Evolutionary conservation across 2,113 vertebrate species (phyloP).

Genomic region (Mastomys coucha): DNA sequence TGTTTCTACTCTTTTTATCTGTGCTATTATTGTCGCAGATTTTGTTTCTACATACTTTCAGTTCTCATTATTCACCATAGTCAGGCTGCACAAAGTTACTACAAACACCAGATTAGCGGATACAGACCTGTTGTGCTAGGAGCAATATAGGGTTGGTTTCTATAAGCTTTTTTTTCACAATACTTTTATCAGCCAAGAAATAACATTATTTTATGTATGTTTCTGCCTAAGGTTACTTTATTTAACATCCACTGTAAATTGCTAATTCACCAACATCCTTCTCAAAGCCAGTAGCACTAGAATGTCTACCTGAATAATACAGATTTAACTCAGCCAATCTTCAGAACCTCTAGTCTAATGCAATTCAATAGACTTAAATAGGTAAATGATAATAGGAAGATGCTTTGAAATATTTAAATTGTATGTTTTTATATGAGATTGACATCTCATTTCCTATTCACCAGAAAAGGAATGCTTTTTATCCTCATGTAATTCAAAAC

Average conservation of each 20-base stretch:
- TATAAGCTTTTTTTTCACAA: background rate
- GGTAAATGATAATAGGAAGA: slow-evolving; percentile 24
- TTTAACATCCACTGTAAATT: background rate
- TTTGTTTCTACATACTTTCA: slow-evolving; percentile 6
- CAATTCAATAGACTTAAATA: background rate
- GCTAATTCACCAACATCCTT: background rate
- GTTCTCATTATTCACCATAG: slow-evolving; percentile 1
- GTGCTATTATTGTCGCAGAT: background rate
- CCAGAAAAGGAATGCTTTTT: background rate
- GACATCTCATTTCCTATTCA: background rate
- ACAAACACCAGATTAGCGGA: background rate
- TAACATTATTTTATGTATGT: slow-evolving; percentile 6
- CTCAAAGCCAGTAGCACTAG: background rate
- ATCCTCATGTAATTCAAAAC: slow-evolving; percentile 24
- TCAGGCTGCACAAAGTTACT: slow-evolving; percentile 12
- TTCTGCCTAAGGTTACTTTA: slow-evolving; percentile 25
- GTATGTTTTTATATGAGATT: background rate
- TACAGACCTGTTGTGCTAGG: background rate
- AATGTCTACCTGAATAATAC: background rate
- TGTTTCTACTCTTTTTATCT: background rate
- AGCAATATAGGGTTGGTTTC: background rate
- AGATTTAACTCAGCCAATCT: background rate
- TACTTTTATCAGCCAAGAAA: slow-evolving; percentile 6
- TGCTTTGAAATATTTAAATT: slow-evolving; percentile 17
- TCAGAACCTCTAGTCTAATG: background rate